Evolutionary conservation across 2,888 invertebrate genomes (phyloP).

Genomic region (Oscheius onirici): DNA sequence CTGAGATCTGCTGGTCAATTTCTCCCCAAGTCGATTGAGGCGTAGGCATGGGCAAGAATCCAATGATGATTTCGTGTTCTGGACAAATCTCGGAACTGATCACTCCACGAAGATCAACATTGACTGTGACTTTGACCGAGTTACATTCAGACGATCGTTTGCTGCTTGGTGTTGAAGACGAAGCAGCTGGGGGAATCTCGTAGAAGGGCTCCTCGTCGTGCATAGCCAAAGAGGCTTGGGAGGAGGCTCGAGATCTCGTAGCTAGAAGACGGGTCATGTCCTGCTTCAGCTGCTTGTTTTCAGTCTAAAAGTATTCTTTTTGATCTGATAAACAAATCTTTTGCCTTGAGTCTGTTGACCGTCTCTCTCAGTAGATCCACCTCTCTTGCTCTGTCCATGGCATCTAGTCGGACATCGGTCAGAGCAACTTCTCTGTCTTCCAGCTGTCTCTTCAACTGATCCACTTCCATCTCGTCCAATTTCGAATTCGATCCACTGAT

Average conservation of each 20-base stretch:
- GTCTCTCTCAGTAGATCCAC: constrained; percentile 94
- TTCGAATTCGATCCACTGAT: constrained; percentile 36
- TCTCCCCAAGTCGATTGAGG: constrained; percentile 58
- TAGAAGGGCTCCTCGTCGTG: constrained; percentile 58
- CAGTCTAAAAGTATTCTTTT: constrained; percentile 78
- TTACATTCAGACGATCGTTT: constrained; percentile 57
- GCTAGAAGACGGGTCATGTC: constrained; percentile 85
- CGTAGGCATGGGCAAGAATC: constrained; percentile 57
- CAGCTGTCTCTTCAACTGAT: constrained; percentile 84
- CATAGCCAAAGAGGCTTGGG: constrained; percentile 63
- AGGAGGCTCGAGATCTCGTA: constrained; percentile 58
- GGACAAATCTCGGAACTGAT: constrained; percentile 54
- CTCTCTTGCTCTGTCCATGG: constrained; percentile 94
- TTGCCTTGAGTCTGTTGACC: constrained; percentile 93
- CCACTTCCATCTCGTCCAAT: constrained; percentile 62
- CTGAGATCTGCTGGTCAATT: constrained; percentile 57
- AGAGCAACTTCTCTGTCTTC: constrained; percentile 94
- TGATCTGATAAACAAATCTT: not conserved
- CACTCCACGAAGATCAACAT: constrained; percentile 57
- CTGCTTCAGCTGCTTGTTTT: constrained; percentile 94
- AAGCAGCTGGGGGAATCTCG: constrained; percentile 51
- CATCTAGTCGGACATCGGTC: constrained; percentile 89
- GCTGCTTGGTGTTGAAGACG: constrained; percentile 27
- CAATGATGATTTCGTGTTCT: constrained; percentile 65
- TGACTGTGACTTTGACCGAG: constrained; percentile 52